These are phyloP conservation scores for Siniperca obscura DNA, from an alignment of 2,797 vertebrate species.

Conservation along the genomic window DNA sequence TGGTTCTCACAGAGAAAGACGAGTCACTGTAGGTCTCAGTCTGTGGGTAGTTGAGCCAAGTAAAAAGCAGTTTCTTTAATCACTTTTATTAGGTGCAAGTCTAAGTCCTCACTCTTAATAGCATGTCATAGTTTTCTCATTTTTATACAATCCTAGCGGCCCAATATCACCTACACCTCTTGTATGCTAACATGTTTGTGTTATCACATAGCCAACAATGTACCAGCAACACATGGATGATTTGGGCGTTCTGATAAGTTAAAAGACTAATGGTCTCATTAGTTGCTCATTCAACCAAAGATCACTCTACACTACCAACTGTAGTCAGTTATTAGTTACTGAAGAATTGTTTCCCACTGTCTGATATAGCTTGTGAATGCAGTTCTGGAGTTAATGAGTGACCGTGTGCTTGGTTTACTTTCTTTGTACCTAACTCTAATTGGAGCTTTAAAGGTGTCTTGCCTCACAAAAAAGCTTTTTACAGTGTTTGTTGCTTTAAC, in stretches of 20 bases:
- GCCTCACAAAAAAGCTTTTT: slow-evolving; percentile 68
- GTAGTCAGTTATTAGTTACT: background rate
- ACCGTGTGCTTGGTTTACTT: slow-evolving; percentile 37
- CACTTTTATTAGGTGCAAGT: background rate
- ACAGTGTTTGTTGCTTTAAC: slow-evolving; percentile 75
- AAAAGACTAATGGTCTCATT: background rate
- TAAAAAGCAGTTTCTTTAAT: background rate
- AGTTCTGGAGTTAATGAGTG: slow-evolving; percentile 59
- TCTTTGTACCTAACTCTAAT: slow-evolving; percentile 46
- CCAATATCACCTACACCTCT: background rate
- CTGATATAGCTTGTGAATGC: slow-evolving; percentile 47
- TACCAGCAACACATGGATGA: slow-evolving; percentile 27
- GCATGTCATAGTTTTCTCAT: background rate
- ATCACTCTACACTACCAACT: background rate
- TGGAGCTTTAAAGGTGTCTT: slow-evolving; percentile 45
- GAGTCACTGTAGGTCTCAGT: background rate
- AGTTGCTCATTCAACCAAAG: background rate
- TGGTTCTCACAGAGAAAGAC: background rate
- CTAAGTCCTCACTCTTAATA: background rate
- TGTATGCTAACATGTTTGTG: background rate
- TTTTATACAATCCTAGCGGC: background rate
- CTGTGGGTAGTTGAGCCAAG: background rate
- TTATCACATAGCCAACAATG: background rate
- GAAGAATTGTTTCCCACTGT: background rate
- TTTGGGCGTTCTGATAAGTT: background rate